A percentile compares a stretch with the other conserved stretches of the same genome.
Evolutionary conservation across 1,140 invertebrate genomes (phyloP).

Genomic region (Lordiphosa clarofinis): DNA sequence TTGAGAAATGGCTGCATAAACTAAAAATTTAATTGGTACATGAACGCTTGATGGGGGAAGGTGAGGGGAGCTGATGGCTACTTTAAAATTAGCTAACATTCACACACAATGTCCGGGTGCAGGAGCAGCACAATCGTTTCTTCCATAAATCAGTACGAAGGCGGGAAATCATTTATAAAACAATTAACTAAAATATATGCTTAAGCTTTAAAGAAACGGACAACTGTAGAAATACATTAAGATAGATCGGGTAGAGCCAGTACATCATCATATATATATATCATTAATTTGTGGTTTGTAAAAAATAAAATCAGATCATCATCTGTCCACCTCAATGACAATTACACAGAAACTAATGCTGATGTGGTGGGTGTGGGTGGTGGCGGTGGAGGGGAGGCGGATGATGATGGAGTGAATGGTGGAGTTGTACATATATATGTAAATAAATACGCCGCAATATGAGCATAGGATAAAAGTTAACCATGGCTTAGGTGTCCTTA

Average conservation of each 20-base stretch:
- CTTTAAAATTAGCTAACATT: slow-evolving; percentile 75
- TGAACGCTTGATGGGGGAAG: slow-evolving; percentile 8
- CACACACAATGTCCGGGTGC: slow-evolving; percentile 37
- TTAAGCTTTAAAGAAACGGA: slow-evolving; percentile 69
- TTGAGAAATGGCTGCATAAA: slow-evolving; percentile 24
- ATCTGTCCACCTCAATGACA: too few relatives aligned
- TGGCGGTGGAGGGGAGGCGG: slow-evolving; percentile 11
- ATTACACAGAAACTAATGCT: slow-evolving; percentile 34
- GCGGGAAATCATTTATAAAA: slow-evolving; percentile 63
- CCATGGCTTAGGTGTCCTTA: slow-evolving; percentile 80
- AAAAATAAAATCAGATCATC: slow-evolving; percentile 25
- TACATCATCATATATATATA: slow-evolving; percentile 47
- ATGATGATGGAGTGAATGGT: slow-evolving; percentile 14
- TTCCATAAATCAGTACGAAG: slow-evolving; percentile 51
- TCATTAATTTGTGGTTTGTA: slow-evolving; percentile 53
- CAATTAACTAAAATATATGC: slow-evolving; percentile 73
- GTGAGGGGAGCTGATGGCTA: slow-evolving; percentile 25
- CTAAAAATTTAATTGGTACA: slow-evolving; percentile 13
- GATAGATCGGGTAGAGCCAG: slow-evolving; percentile 13
- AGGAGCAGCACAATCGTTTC: slow-evolving; percentile 38
- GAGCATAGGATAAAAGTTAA: slow-evolving; percentile 58
- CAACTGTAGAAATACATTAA: slow-evolving; percentile 52
- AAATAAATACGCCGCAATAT: slow-evolving; percentile 75
- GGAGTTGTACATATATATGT: slow-evolving; percentile 55
- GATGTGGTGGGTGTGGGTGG: slow-evolving; percentile 10